Conservation (phyloP, 2,113 vertebrate genomes). For the Oophaga pumilio region DNA sequence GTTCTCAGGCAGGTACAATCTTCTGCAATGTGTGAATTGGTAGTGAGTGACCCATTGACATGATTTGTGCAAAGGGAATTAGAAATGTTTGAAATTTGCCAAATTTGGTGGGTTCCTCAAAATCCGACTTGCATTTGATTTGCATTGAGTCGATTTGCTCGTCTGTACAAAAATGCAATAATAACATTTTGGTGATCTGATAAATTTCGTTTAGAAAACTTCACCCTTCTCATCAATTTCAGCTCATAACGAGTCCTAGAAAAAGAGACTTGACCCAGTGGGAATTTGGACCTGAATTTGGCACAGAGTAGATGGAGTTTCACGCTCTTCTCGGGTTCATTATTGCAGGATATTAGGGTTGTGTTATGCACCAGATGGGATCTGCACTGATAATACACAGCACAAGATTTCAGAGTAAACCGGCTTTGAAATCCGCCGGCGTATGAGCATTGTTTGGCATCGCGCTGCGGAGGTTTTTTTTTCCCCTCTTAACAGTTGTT, state of each 20-base stretch:
- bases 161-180: too few species aligned
- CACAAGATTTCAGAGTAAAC: conserved; percentile 8
- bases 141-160: too few species aligned
- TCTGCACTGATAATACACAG: neutral
- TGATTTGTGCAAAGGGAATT: too few species aligned
- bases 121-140: too few species aligned
- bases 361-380: conserved; percentile 25
- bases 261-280: neutral
- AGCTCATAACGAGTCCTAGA: neutral
- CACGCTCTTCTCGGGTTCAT: neutral
- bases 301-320: neutral
- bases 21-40: too few species aligned
- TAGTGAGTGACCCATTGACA: too few species aligned
- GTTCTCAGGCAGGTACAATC: too few species aligned
- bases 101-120: too few species aligned
- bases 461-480: neutral
- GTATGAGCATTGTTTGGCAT: neutral
- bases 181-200: too few species aligned
- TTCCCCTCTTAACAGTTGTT: neutral
- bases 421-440: neutral
- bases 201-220: too few species aligned
- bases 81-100: too few species aligned
- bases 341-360: conserved; percentile 6
- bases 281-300: neutral
- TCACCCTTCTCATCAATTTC: too few species aligned